phyloP scores from a whole-genome alignment of 1,140 invertebrate genomes.

The Ganaspis sp. region DNA sequence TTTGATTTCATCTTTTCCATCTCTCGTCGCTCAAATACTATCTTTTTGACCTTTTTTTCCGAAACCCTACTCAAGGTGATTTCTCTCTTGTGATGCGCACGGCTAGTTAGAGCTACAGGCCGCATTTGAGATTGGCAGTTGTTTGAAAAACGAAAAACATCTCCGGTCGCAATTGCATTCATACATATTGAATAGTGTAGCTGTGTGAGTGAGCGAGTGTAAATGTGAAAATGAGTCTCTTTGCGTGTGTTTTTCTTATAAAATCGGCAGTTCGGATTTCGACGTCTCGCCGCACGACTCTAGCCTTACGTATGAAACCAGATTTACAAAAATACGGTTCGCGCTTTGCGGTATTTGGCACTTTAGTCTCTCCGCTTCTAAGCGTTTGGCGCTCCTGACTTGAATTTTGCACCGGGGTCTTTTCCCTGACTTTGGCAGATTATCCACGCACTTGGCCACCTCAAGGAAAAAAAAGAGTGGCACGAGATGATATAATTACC shows the following conservation, averaged over 20 bases:
- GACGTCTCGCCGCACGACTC: slow-evolving; percentile 69
- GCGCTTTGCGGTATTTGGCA: slow-evolving; percentile 75
- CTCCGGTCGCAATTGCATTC: slow-evolving; percentile 32
- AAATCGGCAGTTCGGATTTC: slow-evolving; percentile 75
- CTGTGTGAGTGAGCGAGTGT: slow-evolving; percentile 45
- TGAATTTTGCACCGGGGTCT: slow-evolving; percentile 26
- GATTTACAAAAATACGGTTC: slow-evolving; percentile 77
- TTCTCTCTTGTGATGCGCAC: not conserved
- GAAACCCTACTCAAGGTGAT: not conserved
- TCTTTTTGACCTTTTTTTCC: no score
- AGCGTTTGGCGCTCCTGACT: slow-evolving; percentile 29
- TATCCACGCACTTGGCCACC: slow-evolving; percentile 13
- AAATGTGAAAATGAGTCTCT: slow-evolving; percentile 52
- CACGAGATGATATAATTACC: not conserved
- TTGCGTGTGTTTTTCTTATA: slow-evolving; percentile 64
- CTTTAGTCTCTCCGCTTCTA: slow-evolving; percentile 66
- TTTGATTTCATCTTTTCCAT: no score
- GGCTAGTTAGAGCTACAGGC: slow-evolving; percentile 29
- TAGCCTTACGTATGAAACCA: slow-evolving; percentile 75
- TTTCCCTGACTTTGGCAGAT: slow-evolving; percentile 8
- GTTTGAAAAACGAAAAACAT: slow-evolving; percentile 57
- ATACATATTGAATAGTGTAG: slow-evolving; percentile 47
- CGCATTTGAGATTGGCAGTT: slow-evolving; percentile 64
- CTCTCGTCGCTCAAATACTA: no score
- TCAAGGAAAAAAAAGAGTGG: not conserved